Base-by-base conservation (phyloP, 2,113 vertebrate species). In the Cariama cristata region DNA sequence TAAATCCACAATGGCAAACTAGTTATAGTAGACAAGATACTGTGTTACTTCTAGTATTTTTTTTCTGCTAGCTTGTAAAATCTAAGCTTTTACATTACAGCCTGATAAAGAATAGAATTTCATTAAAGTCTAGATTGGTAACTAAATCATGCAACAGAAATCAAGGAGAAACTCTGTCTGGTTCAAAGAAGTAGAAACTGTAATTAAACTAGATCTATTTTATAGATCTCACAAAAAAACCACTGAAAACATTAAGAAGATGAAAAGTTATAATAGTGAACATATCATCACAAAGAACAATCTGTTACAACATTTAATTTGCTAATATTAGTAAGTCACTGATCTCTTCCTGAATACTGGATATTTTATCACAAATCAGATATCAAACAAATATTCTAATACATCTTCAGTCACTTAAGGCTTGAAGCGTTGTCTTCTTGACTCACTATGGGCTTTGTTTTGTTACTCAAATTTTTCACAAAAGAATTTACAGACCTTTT, bases 1-100 rank as follows among this genome's bases (percentile, higher is more conserved):
- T 97, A 97, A 98, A 98, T 96, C 74, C 74, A 96, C 40, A 86
- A 10, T 28, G 83, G 63, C 79, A 97, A 97, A 94, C 56, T 94
- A 94, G 83, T 96, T 96, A 85, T 35, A 66, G 40, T 47, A 81
- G 87, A 84, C 55, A 81, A 94, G 69, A 71, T 35, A 87, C 7
- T 45, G 11, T 28, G 55, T 56, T 53, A 24, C 35, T 87, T 90
- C 32, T 56, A 58, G 49, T 45, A 86, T 59, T 97, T 88, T 88
- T 53, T 83, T 80, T 93, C 69, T 64, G 26, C 24, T 47, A 32
- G 12, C 72, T 90, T 88, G 85, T 95, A 96, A 97, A 98, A 93
- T 88, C 22, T 66, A 81, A 18, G 8, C 18, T 69, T 91, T 92
- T 59, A 92, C 32, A 77, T 97, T 86, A 84, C 17, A 80, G 23